Evolutionary conservation across 2,888 invertebrate species (phyloP).

Genomic region (Alsophila aescularia): DNA sequence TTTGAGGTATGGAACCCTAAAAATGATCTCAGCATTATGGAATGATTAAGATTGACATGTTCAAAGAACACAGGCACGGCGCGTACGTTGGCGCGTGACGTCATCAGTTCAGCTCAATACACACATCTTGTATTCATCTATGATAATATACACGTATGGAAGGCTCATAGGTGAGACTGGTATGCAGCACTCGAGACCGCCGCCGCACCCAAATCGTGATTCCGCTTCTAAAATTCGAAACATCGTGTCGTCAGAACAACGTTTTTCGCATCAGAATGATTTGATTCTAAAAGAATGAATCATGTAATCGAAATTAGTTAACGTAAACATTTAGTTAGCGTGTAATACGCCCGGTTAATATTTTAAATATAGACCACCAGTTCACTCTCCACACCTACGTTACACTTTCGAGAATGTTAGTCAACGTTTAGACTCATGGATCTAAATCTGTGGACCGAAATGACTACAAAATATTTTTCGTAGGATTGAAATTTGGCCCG

Average conservation of each 20-base stretch:
- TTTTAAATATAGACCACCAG: conserved; percentile 28
- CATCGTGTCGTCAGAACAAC: conserved; percentile 28
- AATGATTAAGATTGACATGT: conserved; percentile 6
- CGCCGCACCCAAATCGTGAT: conserved; percentile 55
- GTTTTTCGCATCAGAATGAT: conserved; percentile 30
- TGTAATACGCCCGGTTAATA: conserved; percentile 27
- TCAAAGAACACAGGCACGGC: conserved; percentile 45
- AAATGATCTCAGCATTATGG: no score
- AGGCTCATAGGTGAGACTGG: conserved; percentile 42
- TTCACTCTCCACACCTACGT: conserved; percentile 23
- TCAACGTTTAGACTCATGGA: conserved; percentile 4
- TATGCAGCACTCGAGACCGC: conserved; percentile 45
- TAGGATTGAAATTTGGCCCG: no score
- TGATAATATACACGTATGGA: conserved; percentile 38
- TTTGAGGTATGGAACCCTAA: no score
- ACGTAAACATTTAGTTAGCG: conserved; percentile 30
- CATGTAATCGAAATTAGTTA: conserved; percentile 29
- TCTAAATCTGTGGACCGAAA: no score
- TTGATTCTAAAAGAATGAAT: conserved; percentile 33
- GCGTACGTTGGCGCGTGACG: conserved; percentile 77
- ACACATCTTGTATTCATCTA: conserved; percentile 51
- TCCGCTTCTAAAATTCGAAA: conserved; percentile 35
- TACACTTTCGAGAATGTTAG: conserved; percentile 23
- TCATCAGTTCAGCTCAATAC: conserved; percentile 53
- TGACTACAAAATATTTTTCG: no score